Percentiles rank a stretch among this genome's conserved stretches.
phyloP scores from a whole-genome alignment of 2,888 invertebrate species.

The Saturnia pavonia region DNA sequence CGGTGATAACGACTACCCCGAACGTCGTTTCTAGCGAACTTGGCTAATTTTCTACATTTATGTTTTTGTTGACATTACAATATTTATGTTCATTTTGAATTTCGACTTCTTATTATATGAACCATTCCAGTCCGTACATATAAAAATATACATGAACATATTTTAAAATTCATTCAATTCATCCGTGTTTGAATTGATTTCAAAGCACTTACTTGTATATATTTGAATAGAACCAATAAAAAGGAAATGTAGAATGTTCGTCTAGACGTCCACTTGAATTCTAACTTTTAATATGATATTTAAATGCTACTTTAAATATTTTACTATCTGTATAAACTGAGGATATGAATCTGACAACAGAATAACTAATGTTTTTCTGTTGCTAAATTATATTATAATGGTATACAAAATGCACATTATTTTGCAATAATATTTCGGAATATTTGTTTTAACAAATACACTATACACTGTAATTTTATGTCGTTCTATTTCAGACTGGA shows the following conservation, averaged over 20 bases:
- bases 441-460: too few species aligned
- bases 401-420: too few species aligned
- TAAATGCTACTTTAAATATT: not conserved
- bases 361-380: not conserved
- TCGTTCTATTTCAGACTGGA: too few species aligned
- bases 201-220: not conserved
- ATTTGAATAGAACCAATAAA: constrained; percentile 18
- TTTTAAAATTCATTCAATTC: not conserved
- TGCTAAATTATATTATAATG: not conserved
- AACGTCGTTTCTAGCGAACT: too few species aligned
- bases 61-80: too few species aligned
- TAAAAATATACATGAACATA: not conserved
- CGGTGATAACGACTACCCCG: too few species aligned
- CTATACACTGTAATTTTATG: too few species aligned
- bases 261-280: constrained; percentile 31
- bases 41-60: too few species aligned
- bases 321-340: not conserved
- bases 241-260: constrained; percentile 24
- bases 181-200: not conserved
- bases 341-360: not conserved
- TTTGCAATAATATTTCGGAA: too few species aligned
- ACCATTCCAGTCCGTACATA: not conserved
- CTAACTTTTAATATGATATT: constrained; percentile 4
- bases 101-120: not conserved
- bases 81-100: too few species aligned